These are phyloP conservation scores for Cephus spinipes DNA, from an alignment of 2,888 invertebrate genomes.

Conservation along the genomic window DNA sequence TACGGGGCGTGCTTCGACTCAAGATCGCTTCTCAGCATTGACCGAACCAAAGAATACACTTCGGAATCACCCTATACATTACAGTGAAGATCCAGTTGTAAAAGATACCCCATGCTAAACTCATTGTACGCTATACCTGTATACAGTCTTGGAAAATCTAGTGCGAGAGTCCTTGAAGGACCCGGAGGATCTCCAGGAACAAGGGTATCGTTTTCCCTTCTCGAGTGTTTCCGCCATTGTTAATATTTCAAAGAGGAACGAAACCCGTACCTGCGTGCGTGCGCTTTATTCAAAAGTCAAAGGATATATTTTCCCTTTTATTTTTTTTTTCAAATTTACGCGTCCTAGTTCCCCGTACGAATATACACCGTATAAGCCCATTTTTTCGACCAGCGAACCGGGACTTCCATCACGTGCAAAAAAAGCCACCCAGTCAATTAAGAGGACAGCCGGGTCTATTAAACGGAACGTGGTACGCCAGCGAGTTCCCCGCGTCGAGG, in stretches of 20 bases:
- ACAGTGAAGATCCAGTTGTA: constrained; percentile 6
- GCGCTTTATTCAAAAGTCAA: neutral
- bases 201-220: neutral
- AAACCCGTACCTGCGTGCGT: neutral
- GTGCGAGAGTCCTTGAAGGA: neutral
- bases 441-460: constrained; percentile 63
- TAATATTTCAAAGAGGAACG: neutral
- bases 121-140: constrained; percentile 1
- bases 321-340: neutral
- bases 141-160: neutral
- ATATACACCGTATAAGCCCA: neutral
- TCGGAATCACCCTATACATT: neutral
- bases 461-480: constrained; percentile 41
- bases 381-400: neutral
- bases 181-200: neutral
- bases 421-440: constrained; percentile 62
- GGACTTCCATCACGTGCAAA: constrained; percentile 28
- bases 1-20: neutral
- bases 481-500: constrained; percentile 19
- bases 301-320: neutral
- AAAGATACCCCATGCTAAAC: constrained; percentile 2
- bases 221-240: neutral
- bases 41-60: neutral
- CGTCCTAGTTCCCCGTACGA: neutral
- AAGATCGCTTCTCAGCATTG: neutral